These are phyloP conservation scores for Carettochelys insculpta DNA, from an alignment of 2,113 vertebrate genomes.

Conservation along the genomic window DNA sequence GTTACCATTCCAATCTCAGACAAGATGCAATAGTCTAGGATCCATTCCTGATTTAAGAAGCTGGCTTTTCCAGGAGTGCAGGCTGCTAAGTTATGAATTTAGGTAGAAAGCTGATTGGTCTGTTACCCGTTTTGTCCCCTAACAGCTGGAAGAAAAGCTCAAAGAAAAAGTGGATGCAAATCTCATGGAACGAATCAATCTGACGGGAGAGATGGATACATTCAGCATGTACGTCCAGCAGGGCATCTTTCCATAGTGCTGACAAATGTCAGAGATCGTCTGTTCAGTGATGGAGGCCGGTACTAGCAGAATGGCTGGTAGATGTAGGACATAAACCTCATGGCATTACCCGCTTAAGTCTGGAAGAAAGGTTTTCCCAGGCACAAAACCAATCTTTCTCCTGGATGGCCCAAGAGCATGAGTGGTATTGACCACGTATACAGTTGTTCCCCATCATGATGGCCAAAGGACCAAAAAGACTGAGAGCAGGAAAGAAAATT, in stretches of 20 bases:
- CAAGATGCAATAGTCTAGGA: background rate
- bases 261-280: constrained; percentile 5
- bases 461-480: constrained; percentile 54
- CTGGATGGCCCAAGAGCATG: constrained; percentile 4
- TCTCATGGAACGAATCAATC: constrained; percentile 91
- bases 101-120: background rate
- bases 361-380: constrained; percentile 2
- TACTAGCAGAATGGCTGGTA: background rate
- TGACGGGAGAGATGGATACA: constrained; percentile 97
- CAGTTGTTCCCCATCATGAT: background rate
- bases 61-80: background rate
- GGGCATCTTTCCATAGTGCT: background rate
- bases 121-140: constrained; percentile 38
- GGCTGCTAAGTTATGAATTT: background rate
- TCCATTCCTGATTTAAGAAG: background rate
- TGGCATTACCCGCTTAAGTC: background rate
- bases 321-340: background rate
- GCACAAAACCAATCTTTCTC: background rate
- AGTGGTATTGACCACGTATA: background rate
- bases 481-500: constrained; percentile 63
- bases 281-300: background rate
- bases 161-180: constrained; percentile 95
- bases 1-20: background rate
- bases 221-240: constrained; percentile 91
- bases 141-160: constrained; percentile 96